These are phyloP conservation scores for Danionella cerebrum DNA, from an alignment of 2,113 vertebrate species.

Conservation along the genomic window DNA sequence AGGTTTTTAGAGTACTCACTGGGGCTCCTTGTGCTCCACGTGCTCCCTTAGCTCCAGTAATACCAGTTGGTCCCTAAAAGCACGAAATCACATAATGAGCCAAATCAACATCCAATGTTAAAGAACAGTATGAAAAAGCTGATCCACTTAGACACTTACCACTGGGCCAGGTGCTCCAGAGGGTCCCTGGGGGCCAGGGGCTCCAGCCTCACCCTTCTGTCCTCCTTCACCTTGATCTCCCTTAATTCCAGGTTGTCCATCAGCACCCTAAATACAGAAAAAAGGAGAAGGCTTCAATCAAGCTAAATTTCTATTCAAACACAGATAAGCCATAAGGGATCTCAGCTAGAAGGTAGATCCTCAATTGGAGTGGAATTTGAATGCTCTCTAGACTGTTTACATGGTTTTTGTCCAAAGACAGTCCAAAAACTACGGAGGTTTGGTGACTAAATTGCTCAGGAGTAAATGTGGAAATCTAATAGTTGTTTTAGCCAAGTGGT, in stretches of 20 bases:
- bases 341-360: no score
- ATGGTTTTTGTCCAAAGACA: no score
- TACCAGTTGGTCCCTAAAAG: constrained; percentile 85
- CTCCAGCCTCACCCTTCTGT: constrained; percentile 86
- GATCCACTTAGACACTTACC: constrained; percentile 57
- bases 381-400: no score
- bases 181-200: constrained; percentile 85
- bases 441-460: no score
- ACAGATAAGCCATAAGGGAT: no score
- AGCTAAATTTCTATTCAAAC: no score
- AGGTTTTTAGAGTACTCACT: constrained; percentile 69
- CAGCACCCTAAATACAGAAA: constrained; percentile 71
- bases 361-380: no score
- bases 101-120: not conserved
- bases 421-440: no score
- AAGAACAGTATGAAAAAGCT: no score
- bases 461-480: no score
- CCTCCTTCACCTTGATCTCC: constrained; percentile 87
- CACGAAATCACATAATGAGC: not conserved
- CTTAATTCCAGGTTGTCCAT: constrained; percentile 88
- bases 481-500: no score
- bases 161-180: constrained; percentile 93
- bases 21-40: constrained; percentile 89
- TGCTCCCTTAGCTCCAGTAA: constrained; percentile 85
- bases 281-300: not conserved